Evolutionary conservation across 2,113 vertebrate genomes (phyloP).

Genomic region (Gymnocephalus cernua): DNA sequence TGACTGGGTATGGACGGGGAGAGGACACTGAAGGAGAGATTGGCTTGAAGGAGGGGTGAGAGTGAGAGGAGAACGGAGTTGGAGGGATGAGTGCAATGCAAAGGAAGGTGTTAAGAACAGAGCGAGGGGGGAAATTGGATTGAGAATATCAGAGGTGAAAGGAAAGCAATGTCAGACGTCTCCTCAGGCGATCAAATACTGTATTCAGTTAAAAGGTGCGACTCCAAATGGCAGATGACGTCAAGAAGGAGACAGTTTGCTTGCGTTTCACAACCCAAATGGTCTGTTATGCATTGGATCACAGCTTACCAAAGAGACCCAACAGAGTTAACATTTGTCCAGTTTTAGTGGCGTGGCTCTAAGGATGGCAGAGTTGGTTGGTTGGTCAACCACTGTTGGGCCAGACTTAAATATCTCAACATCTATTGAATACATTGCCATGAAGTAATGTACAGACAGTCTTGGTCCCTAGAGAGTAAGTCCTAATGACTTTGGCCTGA

Average conservation of each 20-base stretch:
- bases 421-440: background rate
- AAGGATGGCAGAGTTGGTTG: too few species aligned
- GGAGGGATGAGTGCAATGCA: constrained; percentile 41
- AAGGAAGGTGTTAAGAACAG: constrained; percentile 56
- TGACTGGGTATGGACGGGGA: constrained; percentile 12
- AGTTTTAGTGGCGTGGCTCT: background rate
- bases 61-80: constrained; percentile 4
- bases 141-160: constrained; percentile 64
- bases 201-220: constrained; percentile 29
- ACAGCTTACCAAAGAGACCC: background rate
- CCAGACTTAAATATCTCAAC: too few species aligned
- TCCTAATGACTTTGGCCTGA: too few species aligned
- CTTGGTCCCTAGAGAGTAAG: too few species aligned
- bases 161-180: constrained; percentile 60
- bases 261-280: background rate
- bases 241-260: constrained; percentile 3
- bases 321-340: background rate
- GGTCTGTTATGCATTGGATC: constrained; percentile 15
- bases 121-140: constrained; percentile 34
- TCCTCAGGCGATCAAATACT: constrained; percentile 40
- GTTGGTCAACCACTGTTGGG: background rate
- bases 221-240: constrained; percentile 29
- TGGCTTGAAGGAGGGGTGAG: constrained; percentile 19
- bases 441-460: too few species aligned
- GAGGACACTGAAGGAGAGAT: constrained; percentile 33